Percentiles rank a stretch among this genome's conserved stretches.
Conservation (phyloP, 2,797 vertebrate species). For the Megaceryle alcyon region DNA sequence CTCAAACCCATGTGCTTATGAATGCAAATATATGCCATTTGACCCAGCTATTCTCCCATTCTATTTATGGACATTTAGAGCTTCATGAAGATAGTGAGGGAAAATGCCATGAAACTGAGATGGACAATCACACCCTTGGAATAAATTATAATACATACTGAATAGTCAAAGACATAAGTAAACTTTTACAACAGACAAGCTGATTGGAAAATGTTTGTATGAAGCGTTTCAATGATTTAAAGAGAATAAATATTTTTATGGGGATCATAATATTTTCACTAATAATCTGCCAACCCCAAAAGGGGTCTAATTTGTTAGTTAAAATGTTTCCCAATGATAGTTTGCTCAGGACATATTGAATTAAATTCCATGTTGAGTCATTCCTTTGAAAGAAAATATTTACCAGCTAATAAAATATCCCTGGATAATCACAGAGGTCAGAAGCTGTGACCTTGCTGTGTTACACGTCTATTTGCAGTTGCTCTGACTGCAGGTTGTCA, state of each 20-base stretch:
- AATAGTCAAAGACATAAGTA: not conserved
- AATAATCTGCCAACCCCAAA: not conserved
- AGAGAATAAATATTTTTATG: not conserved
- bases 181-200: not conserved
- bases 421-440: conserved; percentile 36
- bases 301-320: not conserved
- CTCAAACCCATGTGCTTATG: not conserved
- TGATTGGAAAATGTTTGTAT: not conserved
- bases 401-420: conserved; percentile 1
- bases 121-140: not conserved
- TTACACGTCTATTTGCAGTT: conserved; percentile 30
- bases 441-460: conserved; percentile 18
- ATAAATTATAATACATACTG: not conserved
- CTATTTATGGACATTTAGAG: not conserved
- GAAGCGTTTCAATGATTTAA: not conserved
- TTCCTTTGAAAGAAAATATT: conserved; percentile 20
- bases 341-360: not conserved
- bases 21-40: not conserved
- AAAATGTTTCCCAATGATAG: not conserved
- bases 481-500: conserved; percentile 7
- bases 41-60: not conserved
- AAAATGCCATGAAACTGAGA: not conserved
- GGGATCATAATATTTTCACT: not conserved
- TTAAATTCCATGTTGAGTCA: conserved; percentile 34
- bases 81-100: not conserved